Evolutionary conservation across 2,888 invertebrate species (phyloP).

Genomic region (Saturnia japonica): DNA sequence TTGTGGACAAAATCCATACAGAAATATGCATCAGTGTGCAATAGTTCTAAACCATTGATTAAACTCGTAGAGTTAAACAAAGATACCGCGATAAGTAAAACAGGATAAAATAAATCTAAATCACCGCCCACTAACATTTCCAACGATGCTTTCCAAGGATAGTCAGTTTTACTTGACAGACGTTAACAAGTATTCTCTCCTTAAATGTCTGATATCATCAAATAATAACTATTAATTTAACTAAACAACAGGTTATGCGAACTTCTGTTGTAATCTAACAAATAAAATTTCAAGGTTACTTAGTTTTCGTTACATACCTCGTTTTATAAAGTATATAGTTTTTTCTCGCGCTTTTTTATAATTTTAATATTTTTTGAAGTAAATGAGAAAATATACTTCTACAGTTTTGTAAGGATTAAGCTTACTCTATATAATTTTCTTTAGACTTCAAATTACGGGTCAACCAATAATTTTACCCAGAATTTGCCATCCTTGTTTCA

Average conservation of each 20-base stretch:
- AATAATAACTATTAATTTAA: neutral
- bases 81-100: neutral
- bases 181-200: neutral
- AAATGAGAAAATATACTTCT: too few species aligned
- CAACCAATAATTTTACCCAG: too few species aligned
- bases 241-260: constrained; percentile 7
- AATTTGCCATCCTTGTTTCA: too few species aligned
- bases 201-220: constrained; percentile 8
- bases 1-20: too few species aligned
- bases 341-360: too few species aligned
- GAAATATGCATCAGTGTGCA: too few species aligned
- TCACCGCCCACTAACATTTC: neutral
- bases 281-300: neutral
- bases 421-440: too few species aligned
- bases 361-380: too few species aligned
- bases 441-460: too few species aligned
- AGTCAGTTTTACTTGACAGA: neutral
- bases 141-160: constrained; percentile 9
- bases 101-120: neutral
- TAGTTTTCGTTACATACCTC: neutral
- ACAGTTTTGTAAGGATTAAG: too few species aligned
- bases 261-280: constrained; percentile 4
- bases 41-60: too few species aligned
- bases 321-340: too few species aligned
- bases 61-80: neutral